These are phyloP conservation scores for Eudemis profundana DNA, from an alignment of 2,888 invertebrate genomes.

Conservation along the genomic window DNA sequence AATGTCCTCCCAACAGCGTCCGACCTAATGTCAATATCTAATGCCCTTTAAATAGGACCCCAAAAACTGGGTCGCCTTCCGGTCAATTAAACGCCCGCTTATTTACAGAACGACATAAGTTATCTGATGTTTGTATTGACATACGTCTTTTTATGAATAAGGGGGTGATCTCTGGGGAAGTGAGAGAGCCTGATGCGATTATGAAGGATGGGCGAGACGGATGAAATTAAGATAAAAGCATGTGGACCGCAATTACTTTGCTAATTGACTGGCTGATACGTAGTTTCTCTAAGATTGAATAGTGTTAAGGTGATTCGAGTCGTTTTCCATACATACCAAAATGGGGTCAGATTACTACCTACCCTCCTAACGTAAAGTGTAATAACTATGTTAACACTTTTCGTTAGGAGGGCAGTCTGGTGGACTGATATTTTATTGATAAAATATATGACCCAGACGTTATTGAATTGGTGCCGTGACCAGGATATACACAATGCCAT, in stretches of 20 bases:
- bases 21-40: constrained; percentile 15
- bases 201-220: constrained; percentile 17
- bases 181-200: constrained; percentile 21
- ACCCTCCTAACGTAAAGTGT: too few species aligned
- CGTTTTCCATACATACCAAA: too few species aligned
- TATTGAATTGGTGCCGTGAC: too few species aligned
- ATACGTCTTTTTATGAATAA: constrained; percentile 1
- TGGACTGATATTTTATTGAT: too few species aligned
- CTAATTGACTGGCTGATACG: background rate
- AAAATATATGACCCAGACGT: too few species aligned
- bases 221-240: constrained; percentile 19
- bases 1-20: background rate
- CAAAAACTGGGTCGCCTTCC: constrained; percentile 29
- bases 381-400: too few species aligned
- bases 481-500: too few species aligned
- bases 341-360: too few species aligned
- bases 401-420: too few species aligned
- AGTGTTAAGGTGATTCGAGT: background rate
- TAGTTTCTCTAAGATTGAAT: background rate
- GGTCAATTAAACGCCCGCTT: constrained; percentile 6
- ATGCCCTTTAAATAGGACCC: constrained; percentile 23
- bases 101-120: background rate
- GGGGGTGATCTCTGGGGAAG: background rate
- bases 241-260: constrained; percentile 5
- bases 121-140: background rate